Base-by-base conservation (phyloP, 1,140 invertebrate genomes). In the Nasonia longicornis region DNA sequence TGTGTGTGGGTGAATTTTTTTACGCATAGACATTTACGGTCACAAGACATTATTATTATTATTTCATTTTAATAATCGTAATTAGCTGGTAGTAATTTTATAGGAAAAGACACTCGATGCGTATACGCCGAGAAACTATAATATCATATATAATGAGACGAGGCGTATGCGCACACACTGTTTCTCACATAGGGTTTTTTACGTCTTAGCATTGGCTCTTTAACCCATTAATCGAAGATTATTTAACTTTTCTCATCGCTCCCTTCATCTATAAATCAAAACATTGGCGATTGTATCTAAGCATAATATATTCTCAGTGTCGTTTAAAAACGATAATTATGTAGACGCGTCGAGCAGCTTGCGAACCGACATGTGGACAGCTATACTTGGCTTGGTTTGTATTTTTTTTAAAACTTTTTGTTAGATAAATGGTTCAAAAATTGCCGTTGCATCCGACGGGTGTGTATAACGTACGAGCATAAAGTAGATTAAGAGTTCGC, bases 1-100 rank as follows among this genome's bases (percentile, higher is more conserved):
- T 58, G 52, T 58, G 14, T 58, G 4, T 58, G 16, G 3, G 10
- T 38, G 26, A 75, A 69, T 35, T 71, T 77, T 16, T 75, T 75
- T 76, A 81, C 45, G 73, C 26, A 42, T 81, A 81, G 66, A 81
- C 73, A 81, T 81, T 81, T 52, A 81, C n/a, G 66, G n/a, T 81
- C 67, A 81, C 73, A 76, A 81, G 72, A 75, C 38, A 48, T 75
- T 75, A 75, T 22, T 31, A 58, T n/a, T 58, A 52, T 58, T 20
- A 20, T 58, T 20, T 58, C 16, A 2, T 3, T 58, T 58, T 48
- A 66, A 74, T 73, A 75, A 81, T 76, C 58, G 0, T 80, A 76
- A 81, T 26, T 58, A 76, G 58, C 31, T 76, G 73, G 45, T 75
- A 63, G 22, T 73, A 52, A 81, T 42, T 81, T 76, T 70, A 70